Conservation (phyloP, 2,113 vertebrate genomes). For the Electrona antarctica region DNA sequence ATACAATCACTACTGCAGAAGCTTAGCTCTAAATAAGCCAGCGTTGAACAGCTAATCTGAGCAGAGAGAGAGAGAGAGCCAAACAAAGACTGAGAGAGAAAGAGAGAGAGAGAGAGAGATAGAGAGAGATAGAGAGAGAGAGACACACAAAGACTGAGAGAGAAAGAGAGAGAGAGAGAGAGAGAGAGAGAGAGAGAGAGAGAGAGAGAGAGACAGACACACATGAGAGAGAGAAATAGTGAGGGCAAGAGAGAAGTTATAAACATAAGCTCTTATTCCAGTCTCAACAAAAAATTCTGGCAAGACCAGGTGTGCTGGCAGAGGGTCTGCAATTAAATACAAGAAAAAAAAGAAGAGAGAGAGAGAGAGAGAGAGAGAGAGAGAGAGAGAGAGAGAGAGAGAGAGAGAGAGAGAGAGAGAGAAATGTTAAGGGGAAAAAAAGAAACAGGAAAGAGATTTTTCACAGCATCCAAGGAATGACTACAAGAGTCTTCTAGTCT, state of each 20-base stretch:
- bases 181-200: slow-evolving; percentile 10
- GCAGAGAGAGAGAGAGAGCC: neutral
- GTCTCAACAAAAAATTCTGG: slow-evolving; percentile 68
- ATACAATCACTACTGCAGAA: neutral
- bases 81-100: slow-evolving; percentile 5
- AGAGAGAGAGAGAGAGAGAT: neutral
- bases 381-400: neutral
- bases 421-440: neutral
- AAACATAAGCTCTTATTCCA: slow-evolving; percentile 67
- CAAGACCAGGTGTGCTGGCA: slow-evolving; percentile 45
- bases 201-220: neutral
- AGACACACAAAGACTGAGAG: slow-evolving; percentile 14
- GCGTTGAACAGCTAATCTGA: slow-evolving; percentile 7
- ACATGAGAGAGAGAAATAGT: neutral
- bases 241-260: slow-evolving; percentile 34
- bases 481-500: slow-evolving; percentile 45
- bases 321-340: slow-evolving; percentile 42
- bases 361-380: slow-evolving; percentile 3
- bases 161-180: slow-evolving; percentile 1
- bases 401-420: slow-evolving; percentile 15
- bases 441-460: slow-evolving; percentile 6
- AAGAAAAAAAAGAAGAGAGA: slow-evolving; percentile 23
- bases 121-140: slow-evolving; percentile 15
- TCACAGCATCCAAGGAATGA: slow-evolving; percentile 43
- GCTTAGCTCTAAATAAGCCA: slow-evolving; percentile 4